phyloP scores from a whole-genome alignment of 2,797 vertebrate genomes.

The Enteromius mattozi region DNA sequence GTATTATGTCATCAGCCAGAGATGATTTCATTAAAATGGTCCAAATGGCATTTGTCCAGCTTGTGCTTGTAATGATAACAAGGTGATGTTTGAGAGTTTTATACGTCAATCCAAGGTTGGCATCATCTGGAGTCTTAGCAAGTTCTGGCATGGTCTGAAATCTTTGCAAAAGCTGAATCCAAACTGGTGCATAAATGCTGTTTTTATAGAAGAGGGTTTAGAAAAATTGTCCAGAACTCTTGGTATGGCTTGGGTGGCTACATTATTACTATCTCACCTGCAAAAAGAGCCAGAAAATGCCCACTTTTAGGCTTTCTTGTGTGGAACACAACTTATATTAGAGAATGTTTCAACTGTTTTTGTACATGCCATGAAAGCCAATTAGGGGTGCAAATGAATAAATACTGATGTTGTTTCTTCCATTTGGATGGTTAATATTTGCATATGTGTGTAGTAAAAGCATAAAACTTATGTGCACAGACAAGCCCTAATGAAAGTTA shows the following conservation, averaged over 20 bases:
- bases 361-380: not conserved
- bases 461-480: not conserved
- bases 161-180: not conserved
- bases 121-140: not conserved
- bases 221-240: not conserved
- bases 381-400: not conserved
- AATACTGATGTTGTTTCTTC: not conserved
- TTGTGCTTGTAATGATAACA: not conserved
- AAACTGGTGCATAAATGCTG: not conserved
- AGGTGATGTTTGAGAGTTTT: not conserved
- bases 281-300: not conserved
- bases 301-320: not conserved
- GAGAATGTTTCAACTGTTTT: not conserved
- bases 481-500: not conserved
- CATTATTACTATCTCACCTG: not conserved
- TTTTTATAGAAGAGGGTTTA: slow-evolving; percentile 1
- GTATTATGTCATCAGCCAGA: not conserved
- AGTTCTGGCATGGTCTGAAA: not conserved
- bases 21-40: not conserved
- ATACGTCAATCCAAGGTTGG: not conserved
- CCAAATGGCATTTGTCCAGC: not conserved
- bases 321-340: not conserved
- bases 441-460: not conserved
- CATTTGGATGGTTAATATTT: not conserved
- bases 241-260: not conserved